These are phyloP conservation scores for Vidua macroura DNA, from an alignment of 2,113 vertebrate species.

Conservation along the genomic window DNA sequence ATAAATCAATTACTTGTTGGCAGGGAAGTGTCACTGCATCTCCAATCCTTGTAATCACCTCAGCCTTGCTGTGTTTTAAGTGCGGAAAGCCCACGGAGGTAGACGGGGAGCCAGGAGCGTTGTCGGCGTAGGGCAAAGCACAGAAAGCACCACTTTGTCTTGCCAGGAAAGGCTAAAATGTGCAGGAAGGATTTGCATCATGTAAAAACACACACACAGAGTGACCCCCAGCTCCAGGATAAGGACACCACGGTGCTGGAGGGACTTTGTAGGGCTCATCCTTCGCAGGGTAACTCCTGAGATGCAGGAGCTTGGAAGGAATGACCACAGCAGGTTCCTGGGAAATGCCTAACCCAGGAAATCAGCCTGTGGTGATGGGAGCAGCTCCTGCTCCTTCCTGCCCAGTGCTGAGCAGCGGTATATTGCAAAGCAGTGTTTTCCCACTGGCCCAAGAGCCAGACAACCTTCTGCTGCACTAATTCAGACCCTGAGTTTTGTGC, in stretches of 20 bases:
- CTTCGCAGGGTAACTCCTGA: neutral
- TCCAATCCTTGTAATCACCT: slow-evolving; percentile 76
- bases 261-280: accelerated
- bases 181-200: neutral
- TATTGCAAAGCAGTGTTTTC: neutral
- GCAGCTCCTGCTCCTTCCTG: neutral
- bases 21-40: slow-evolving; percentile 74
- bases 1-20: slow-evolving; percentile 82
- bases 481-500: neutral
- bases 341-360: neutral
- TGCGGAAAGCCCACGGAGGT: slow-evolving; percentile 19
- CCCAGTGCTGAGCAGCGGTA: neutral
- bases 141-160: neutral
- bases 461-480: neutral
- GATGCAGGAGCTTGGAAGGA: neutral
- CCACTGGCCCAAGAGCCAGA: neutral
- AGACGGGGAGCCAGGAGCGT: neutral
- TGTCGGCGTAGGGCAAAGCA: neutral
- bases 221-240: neutral
- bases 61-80: slow-evolving; percentile 64
- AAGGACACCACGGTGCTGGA: accelerated
- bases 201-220: neutral
- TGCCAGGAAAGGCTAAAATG: neutral
- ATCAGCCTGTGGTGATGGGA: accelerated
- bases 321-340: neutral